Conservation (phyloP, 92 coral and sea anemone species). For the Porites lobata region DNA sequence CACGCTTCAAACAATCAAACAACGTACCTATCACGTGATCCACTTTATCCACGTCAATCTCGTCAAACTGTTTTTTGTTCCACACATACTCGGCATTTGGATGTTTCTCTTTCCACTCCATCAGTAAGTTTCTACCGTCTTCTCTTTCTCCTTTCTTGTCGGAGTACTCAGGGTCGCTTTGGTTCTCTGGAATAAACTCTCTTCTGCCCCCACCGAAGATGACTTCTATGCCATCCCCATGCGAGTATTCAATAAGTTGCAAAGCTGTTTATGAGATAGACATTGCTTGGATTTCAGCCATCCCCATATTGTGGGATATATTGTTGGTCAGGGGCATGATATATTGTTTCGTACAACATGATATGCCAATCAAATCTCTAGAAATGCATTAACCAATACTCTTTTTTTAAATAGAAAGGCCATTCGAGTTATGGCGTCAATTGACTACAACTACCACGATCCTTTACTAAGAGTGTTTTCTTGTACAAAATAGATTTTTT, state of each 20-base stretch:
- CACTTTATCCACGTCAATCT: slow-evolving; percentile 75
- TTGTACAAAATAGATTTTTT: no score
- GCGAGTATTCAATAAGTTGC: slow-evolving; percentile 84
- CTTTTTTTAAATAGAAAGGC: no score
- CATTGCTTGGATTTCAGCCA: no score
- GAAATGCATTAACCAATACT: no score
- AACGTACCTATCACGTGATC: slow-evolving; percentile 87
- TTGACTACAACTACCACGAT: no score
- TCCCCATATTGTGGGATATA: no score
- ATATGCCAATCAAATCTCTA: no score
- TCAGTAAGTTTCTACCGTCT: slow-evolving; percentile 82
- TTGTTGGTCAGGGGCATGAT: no score
- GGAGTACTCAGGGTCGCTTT: slow-evolving; percentile 77
- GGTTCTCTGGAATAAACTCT: slow-evolving; percentile 70
- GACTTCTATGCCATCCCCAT: slow-evolving; percentile 95
- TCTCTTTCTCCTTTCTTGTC: slow-evolving; percentile 51
- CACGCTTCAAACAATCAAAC: not conserved
- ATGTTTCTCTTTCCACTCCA: slow-evolving; percentile 77
- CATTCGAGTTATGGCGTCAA: no score
- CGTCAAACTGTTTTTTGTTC: slow-evolving; percentile 83
- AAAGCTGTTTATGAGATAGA: slow-evolving; percentile 50
- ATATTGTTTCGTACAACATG: no score
- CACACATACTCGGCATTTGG: slow-evolving; percentile 79
- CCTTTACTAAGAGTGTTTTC: no score
- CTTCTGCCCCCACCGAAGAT: slow-evolving; percentile 92